Conservation (phyloP, 2,113 vertebrate genomes). For the Ibidorhyncha struthersii region DNA sequence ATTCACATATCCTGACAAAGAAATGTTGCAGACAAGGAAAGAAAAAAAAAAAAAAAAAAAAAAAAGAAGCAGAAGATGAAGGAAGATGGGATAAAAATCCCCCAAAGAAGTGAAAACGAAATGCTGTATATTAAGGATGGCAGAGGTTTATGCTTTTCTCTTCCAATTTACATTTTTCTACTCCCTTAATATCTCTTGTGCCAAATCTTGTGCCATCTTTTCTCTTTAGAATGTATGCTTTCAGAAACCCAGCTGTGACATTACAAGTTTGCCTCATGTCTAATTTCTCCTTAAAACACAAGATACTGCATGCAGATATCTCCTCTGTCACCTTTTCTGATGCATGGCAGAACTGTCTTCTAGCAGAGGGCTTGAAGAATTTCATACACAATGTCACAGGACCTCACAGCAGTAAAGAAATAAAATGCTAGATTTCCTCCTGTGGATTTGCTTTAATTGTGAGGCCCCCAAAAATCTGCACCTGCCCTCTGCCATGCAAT, state of each 20-base stretch:
- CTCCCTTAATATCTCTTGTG: constrained; percentile 14
- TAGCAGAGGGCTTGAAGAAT: background rate
- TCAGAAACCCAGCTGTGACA: constrained; percentile 41
- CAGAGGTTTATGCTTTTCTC: background rate
- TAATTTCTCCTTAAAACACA: background rate
- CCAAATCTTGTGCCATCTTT: background rate
- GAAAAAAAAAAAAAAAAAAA: too few species aligned
- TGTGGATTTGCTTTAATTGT: background rate
- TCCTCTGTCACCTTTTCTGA: background rate
- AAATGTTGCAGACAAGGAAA: background rate
- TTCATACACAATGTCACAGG: background rate
- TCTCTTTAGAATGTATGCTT: constrained; percentile 26
- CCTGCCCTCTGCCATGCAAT: background rate
- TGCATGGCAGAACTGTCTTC: background rate
- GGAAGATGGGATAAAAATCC: background rate
- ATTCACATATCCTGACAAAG: background rate
- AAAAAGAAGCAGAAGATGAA: background rate
- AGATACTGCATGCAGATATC: background rate
- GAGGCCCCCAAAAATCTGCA: background rate
- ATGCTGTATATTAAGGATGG: background rate
- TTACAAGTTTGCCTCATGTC: background rate
- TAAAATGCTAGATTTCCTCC: background rate
- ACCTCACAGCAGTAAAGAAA: background rate
- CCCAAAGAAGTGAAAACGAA: background rate
- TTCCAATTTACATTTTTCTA: constrained; percentile 5